A percentile compares a stretch with the other conserved stretches of the same genome.
Conservation (phyloP, 2,797 vertebrate species). For the Myotis pilosus region DNA sequence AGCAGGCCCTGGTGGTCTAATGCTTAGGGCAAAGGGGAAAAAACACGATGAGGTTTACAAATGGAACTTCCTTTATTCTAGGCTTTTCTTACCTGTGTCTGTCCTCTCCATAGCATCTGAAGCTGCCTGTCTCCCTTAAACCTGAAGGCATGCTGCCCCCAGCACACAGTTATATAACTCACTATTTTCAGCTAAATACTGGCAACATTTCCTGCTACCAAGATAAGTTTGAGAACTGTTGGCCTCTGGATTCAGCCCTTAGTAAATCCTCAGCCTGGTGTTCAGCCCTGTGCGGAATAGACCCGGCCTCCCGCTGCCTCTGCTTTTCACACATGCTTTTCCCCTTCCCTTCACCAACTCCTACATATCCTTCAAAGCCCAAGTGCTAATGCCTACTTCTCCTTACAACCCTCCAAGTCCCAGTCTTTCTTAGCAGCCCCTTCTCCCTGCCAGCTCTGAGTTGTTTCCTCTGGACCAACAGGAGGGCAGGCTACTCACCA, state of each 20-base stretch:
- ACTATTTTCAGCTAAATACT: constrained; percentile 56
- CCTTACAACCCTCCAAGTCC: background rate
- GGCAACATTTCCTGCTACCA: background rate
- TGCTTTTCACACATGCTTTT: background rate
- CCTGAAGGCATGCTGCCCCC: background rate
- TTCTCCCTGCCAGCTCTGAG: background rate
- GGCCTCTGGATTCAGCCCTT: background rate
- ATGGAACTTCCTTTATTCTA: background rate
- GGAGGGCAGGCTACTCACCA: constrained; percentile 77
- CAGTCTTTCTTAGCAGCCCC: background rate
- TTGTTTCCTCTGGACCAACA: background rate
- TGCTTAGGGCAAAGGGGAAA: background rate
- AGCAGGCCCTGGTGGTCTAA: background rate
- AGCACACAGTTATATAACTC: constrained; percentile 65
- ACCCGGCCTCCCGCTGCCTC: background rate
- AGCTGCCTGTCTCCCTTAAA: constrained; percentile 28
- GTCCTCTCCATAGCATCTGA: background rate
- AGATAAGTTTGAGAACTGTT: constrained; percentile 22
- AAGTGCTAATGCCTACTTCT: background rate
- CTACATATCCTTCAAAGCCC: constrained; percentile 58
- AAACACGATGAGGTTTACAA: background rate
- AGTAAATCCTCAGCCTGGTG: background rate
- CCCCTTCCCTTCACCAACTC: constrained; percentile 6
- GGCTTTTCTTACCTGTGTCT: background rate
- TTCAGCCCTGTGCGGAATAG: background rate